Evolutionary conservation across 2,113 vertebrate genomes (phyloP), one percentile per base, ranked within the genome.

Genomic region (Lichenostomus cassidix): DNA sequence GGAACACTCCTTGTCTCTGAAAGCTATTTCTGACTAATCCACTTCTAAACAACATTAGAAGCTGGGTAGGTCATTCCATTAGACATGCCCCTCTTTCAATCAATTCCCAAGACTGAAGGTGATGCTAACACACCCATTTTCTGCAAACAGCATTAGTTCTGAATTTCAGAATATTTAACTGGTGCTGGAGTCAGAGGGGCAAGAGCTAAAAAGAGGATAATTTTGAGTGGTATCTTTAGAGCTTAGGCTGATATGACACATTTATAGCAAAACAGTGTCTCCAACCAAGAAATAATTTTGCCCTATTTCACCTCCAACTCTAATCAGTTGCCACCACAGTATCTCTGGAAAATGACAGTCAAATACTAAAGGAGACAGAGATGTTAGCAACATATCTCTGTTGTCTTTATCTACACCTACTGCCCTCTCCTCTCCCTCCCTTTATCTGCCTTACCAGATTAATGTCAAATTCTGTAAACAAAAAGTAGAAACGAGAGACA

Each of bases 1-100:
- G 62, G 62, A 88, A 49, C 16, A 58, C 33, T 49, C 24, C 68
- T 65, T 76, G n/a, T 60, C 11, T 92, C 56, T 79, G 68, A 94
- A 94, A 71, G 35, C 19, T 83, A 29, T 77, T 87, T 94, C 79
- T 85, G 70, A 80, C 9, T 70, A 88, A 90, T 92, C 88, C 20
- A 65, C 42, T 86, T 65, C 58, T 63, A 44, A 92, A 84, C 67
- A 89, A 19, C 24, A 56, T 70, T 44, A 96, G 33, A 87, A 70
- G 24, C 23, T 77, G 62, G 25, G n/a, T 52, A 77, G 55, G 77
- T 82, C 50, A 70, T 33, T 15, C 63, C n/a, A 46, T 68, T 80
- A 92, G 33, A 59, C 8, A 49, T 55, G 31, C 1, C 12, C 2
- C 33, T 46, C 46, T 59, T 77, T 65, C 46, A 49, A 33, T 41